These are phyloP conservation scores for Eustalomyia histrio DNA, from an alignment of 2,888 invertebrate species.

Conservation along the genomic window DNA sequence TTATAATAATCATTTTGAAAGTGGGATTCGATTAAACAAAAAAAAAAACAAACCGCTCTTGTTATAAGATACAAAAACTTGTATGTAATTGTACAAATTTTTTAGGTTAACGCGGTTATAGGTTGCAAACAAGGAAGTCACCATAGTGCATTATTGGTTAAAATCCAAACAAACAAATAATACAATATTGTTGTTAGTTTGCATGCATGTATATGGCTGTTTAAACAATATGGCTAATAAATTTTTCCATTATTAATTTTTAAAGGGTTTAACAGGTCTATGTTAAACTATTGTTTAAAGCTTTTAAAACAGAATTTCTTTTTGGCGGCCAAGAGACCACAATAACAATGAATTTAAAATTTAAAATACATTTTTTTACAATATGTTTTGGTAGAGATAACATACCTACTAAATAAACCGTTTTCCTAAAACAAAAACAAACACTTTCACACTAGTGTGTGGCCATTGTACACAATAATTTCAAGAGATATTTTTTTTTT, in stretches of 20 bases:
- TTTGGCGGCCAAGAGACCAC: background rate
- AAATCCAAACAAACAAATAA: conserved; percentile 39
- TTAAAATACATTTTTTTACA: background rate
- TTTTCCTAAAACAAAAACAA: too few relatives aligned
- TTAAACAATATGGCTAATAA: background rate
- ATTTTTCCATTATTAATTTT: background rate
- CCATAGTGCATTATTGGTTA: conserved; percentile 31
- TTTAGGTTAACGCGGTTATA: conserved; percentile 48
- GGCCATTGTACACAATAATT: too few relatives aligned
- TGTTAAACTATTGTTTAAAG: background rate
- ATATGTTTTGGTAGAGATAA: too few relatives aligned
- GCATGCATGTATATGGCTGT: background rate
- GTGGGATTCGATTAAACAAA: conserved; percentile 41
- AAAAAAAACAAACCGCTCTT: conserved; percentile 44
- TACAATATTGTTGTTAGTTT: background rate
- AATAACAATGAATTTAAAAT: background rate
- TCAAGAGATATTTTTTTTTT: too few relatives aligned
- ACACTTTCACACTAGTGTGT: too few relatives aligned
- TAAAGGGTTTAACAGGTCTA: background rate
- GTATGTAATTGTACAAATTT: background rate
- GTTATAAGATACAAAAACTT: conserved; percentile 31
- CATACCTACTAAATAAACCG: too few relatives aligned
- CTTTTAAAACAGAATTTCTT: background rate
- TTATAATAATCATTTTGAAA: conserved; percentile 56
- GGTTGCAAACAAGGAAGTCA: conserved; percentile 60